phyloP scores from a whole-genome alignment of 1,140 invertebrate species.

The Drosophila busckii region DNA sequence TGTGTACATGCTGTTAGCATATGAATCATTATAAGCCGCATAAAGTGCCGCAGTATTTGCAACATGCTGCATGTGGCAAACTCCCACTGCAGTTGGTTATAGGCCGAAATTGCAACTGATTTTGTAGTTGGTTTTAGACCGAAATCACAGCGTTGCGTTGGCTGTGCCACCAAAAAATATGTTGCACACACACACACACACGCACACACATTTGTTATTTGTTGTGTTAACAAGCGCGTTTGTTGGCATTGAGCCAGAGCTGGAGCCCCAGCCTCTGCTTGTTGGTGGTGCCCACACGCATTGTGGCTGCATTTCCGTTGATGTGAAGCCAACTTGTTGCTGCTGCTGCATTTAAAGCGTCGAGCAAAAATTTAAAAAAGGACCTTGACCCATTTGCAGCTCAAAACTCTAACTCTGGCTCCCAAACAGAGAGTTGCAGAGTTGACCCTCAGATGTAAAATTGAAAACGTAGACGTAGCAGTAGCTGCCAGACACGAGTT shows the following conservation, averaged over 20 bases:
- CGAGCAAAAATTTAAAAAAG: constrained; percentile 33
- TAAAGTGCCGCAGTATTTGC: too few relatives aligned
- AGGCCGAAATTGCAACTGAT: constrained; percentile 39
- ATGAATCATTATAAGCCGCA: too few relatives aligned
- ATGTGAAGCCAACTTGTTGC: constrained; percentile 55
- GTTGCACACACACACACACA: constrained; percentile 40
- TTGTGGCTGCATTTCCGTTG: constrained; percentile 57
- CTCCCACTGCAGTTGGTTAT: too few relatives aligned
- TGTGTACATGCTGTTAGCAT: too few relatives aligned
- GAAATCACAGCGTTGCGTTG: constrained; percentile 46
- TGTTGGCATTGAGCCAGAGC: constrained; percentile 30
- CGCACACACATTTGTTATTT: constrained; percentile 48
- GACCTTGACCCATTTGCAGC: constrained; percentile 63
- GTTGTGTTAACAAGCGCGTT: constrained; percentile 64
- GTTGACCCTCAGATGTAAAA: constrained; percentile 35
- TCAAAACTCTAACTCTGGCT: constrained; percentile 2
- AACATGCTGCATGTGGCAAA: too few relatives aligned
- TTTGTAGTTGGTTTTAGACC: constrained; percentile 59
- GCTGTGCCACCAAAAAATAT: constrained; percentile 59
- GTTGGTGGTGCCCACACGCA: too few relatives aligned
- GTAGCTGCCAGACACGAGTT: constrained; percentile 31
- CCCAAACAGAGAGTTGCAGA: constrained; percentile 6
- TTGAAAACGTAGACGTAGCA: constrained; percentile 41
- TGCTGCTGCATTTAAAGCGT: constrained; percentile 44
- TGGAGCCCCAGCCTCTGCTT: constrained; percentile 1